phyloP scores from a whole-genome alignment of 2,797 vertebrate genomes.

The Danio tinwini region DNA sequence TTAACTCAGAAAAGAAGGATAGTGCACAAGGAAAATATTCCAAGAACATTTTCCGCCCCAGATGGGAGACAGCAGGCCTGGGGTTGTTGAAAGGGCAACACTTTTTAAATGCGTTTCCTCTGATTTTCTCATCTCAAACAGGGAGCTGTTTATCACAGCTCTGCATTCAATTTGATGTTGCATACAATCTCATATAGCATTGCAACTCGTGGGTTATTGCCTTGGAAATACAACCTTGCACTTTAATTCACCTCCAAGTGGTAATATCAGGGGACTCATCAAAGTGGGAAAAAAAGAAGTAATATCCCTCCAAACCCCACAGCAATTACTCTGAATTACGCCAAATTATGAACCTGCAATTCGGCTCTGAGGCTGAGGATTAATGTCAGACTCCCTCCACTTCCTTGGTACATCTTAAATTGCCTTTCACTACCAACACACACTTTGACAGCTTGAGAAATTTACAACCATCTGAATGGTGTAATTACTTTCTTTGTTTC shows the following conservation, averaged over 20 bases:
- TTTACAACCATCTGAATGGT: conserved; percentile 44
- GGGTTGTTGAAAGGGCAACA: conserved; percentile 28
- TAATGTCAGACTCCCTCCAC: conserved; percentile 43
- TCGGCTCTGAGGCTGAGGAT: conserved; percentile 47
- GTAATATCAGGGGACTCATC: conserved; percentile 58
- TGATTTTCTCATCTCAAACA: conserved; percentile 43
- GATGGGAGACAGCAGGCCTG: not conserved
- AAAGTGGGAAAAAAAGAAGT: conserved; percentile 48
- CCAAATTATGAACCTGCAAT: conserved; percentile 57
- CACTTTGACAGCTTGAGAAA: conserved; percentile 54
- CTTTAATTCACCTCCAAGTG: conserved; percentile 60
- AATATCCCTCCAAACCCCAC: conserved; percentile 53
- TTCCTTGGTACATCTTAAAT: conserved; percentile 52
- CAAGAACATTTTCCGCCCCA: not conserved
- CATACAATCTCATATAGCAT: conserved; percentile 45
- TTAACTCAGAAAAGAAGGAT: not conserved
- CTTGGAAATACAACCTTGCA: conserved; percentile 51
- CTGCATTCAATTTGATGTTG: conserved; percentile 40
- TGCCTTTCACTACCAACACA: conserved; percentile 51
- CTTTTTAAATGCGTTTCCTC: conserved; percentile 24
- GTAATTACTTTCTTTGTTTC: conserved; percentile 49
- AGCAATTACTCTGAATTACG: conserved; percentile 62
- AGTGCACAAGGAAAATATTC: not conserved
- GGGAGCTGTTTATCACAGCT: conserved; percentile 37
- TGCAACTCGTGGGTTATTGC: conserved; percentile 37